Percentiles rank a stretch among this genome's conserved stretches.
phyloP scores from a whole-genome alignment of 1,140 invertebrate species.

The Drosophila arizonae region DNA sequence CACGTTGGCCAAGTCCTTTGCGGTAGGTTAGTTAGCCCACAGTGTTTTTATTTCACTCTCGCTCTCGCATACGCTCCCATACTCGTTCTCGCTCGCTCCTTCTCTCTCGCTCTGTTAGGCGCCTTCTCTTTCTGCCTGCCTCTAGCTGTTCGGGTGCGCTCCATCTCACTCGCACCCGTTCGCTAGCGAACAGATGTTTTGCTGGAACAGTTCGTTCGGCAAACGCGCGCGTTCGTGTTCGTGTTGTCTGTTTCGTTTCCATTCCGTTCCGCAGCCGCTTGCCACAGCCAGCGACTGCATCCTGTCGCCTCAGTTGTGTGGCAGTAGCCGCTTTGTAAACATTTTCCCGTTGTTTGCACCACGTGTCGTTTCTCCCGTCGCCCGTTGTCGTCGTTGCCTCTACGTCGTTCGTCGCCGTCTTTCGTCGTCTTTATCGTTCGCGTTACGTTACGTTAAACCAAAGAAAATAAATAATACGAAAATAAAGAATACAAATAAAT shows the following conservation, averaged over 20 bases:
- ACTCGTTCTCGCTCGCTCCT: not conserved
- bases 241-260: slow-evolving; percentile 58
- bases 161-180: slow-evolving; percentile 10
- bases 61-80: not conserved
- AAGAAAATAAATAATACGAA: too few species aligned
- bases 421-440: slow-evolving; percentile 52
- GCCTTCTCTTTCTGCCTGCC: slow-evolving; percentile 24
- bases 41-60: slow-evolving; percentile 7
- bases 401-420: slow-evolving; percentile 45
- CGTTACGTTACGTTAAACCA: slow-evolving; percentile 44
- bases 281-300: slow-evolving; percentile 48
- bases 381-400: slow-evolving; percentile 53
- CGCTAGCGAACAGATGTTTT: slow-evolving; percentile 55
- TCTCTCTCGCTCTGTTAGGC: not conserved
- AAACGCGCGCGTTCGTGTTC: slow-evolving; percentile 40
- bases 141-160: not conserved
- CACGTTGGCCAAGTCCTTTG: slow-evolving; percentile 46
- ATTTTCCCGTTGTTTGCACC: slow-evolving; percentile 62
- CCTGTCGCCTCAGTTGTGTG: slow-evolving; percentile 74
- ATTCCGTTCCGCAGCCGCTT: slow-evolving; percentile 57
- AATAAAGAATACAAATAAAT: not conserved
- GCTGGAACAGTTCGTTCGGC: slow-evolving; percentile 17
- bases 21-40: slow-evolving; percentile 70
- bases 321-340: slow-evolving; percentile 78
- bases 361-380: slow-evolving; percentile 64